These are phyloP conservation scores for Dascillus cervinus DNA, from an alignment of 2,888 invertebrate genomes.

Conservation along the genomic window DNA sequence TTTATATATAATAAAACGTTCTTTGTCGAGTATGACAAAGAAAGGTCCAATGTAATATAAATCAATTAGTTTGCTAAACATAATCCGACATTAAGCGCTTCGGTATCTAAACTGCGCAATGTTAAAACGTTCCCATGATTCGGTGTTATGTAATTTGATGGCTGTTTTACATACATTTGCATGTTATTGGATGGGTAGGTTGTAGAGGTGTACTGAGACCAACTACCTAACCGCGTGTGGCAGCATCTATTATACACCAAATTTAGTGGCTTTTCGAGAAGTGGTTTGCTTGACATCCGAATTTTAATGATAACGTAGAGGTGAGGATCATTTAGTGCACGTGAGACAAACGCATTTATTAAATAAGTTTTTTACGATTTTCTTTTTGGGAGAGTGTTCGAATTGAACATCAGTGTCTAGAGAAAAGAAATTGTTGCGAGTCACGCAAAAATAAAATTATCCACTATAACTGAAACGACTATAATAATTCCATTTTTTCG, in stretches of 20 bases:
- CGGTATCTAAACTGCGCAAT: slow-evolving; percentile 20
- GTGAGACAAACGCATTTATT: too few relatives aligned
- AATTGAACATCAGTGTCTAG: too few relatives aligned
- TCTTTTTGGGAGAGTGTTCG: too few relatives aligned
- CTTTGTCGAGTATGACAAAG: neutral
- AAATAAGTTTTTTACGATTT: too few relatives aligned
- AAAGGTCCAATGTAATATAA: slow-evolving; percentile 21
- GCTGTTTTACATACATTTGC: slow-evolving; percentile 41
- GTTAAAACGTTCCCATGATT: slow-evolving; percentile 29
- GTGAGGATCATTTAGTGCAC: too few relatives aligned
- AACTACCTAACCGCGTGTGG: slow-evolving; percentile 25
- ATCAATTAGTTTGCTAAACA: slow-evolving; percentile 27
- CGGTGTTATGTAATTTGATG: slow-evolving; percentile 39
- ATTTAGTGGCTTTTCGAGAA: slow-evolving; percentile 27
- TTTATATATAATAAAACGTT: too few relatives aligned
- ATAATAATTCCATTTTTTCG: too few relatives aligned
- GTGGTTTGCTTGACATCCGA: slow-evolving; percentile 28
- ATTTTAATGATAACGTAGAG: too few relatives aligned
- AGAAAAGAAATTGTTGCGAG: too few relatives aligned
- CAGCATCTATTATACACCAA: slow-evolving; percentile 27
- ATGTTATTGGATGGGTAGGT: slow-evolving; percentile 36
- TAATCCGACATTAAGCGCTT: slow-evolving; percentile 21
- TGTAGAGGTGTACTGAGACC: slow-evolving; percentile 22
- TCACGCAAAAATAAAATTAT: too few relatives aligned
- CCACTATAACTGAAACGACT: too few relatives aligned